Percentiles rank a stretch among this genome's conserved stretches.
Conservation (phyloP, 2,797 vertebrate species). For the Scomberomorus guttatus region DNA sequence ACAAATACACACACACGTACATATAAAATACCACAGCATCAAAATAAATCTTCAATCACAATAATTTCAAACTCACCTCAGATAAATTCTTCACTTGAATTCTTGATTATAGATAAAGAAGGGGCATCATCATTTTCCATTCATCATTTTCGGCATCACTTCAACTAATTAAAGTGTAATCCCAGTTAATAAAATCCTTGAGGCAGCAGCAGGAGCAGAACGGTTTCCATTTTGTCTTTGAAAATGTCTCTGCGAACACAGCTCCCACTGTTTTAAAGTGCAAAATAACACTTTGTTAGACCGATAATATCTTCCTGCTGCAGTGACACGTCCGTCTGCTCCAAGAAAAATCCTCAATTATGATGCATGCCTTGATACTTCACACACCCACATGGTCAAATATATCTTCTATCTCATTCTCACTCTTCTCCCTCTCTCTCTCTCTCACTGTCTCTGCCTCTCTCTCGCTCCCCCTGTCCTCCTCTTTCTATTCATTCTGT, state of each 20-base stretch:
- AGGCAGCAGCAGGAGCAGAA: slow-evolving; percentile 57
- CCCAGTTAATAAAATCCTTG: slow-evolving; percentile 55
- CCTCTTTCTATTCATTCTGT: slow-evolving; percentile 67
- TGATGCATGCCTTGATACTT: slow-evolving; percentile 77
- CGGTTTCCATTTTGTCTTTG: slow-evolving; percentile 72
- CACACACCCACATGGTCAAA: slow-evolving; percentile 80
- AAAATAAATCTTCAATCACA: neutral
- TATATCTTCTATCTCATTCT: slow-evolving; percentile 69
- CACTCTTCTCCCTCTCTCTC: slow-evolving; percentile 37
- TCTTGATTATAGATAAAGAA: slow-evolving; percentile 49
- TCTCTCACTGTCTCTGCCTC: slow-evolving; percentile 56
- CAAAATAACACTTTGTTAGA: slow-evolving; percentile 55
- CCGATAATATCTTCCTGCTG: slow-evolving; percentile 62
- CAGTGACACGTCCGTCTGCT: slow-evolving; percentile 66
- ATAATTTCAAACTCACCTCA: slow-evolving; percentile 69
- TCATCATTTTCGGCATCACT: slow-evolving; percentile 29
- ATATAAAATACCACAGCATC: neutral
- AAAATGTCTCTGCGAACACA: slow-evolving; percentile 55
- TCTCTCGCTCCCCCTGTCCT: slow-evolving; percentile 68
- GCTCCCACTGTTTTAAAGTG: slow-evolving; percentile 63
- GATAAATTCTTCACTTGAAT: slow-evolving; percentile 43
- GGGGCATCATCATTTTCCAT: slow-evolving; percentile 43
- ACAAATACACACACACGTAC: neutral
- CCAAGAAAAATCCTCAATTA: slow-evolving; percentile 69
- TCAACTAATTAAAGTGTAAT: slow-evolving; percentile 39